These are phyloP conservation scores for Hormiphora californensis DNA, from an alignment of 37 sponge, comb jelly and placozoan genomes.

Conservation along the genomic window DNA sequence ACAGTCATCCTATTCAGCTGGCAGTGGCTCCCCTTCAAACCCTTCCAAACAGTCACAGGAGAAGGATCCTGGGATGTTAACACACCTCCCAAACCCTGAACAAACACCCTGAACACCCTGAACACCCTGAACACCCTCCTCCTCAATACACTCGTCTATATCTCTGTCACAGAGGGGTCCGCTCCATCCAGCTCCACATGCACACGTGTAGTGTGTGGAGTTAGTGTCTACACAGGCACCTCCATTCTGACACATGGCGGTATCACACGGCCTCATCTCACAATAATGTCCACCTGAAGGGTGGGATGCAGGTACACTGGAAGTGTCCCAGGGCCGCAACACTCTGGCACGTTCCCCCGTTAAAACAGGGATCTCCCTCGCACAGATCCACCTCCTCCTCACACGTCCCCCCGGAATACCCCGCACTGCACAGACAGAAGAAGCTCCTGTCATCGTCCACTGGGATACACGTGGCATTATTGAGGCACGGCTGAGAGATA, in stretches of 20 bases:
- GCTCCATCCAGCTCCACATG: slow-evolving; percentile 9
- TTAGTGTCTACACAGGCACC: background rate
- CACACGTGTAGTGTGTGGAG: background rate
- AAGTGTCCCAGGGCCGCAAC: background rate
- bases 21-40: slow-evolving; percentile 10
- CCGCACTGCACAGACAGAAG: slow-evolving; percentile 17
- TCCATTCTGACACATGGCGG: background rate
- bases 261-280: background rate
- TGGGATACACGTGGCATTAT: slow-evolving; percentile 23
- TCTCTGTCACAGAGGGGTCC: background rate
- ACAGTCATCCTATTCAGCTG: slow-evolving; percentile 13
- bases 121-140: background rate
- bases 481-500: background rate
- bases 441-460: slow-evolving; percentile 7
- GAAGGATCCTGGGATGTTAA: background rate
- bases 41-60: background rate
- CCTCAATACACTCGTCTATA: slow-evolving; percentile 20
- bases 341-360: background rate
- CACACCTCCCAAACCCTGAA: too few species aligned
- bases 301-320: background rate
- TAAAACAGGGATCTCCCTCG: background rate
- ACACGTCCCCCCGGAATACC: background rate
- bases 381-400: slow-evolving; percentile 9
- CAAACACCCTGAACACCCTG: too few species aligned
- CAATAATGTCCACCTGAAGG: slow-evolving; percentile 32